These are phyloP conservation scores for Pterostichus niger DNA, from an alignment of 2,888 invertebrate genomes.

Conservation along the genomic window DNA sequence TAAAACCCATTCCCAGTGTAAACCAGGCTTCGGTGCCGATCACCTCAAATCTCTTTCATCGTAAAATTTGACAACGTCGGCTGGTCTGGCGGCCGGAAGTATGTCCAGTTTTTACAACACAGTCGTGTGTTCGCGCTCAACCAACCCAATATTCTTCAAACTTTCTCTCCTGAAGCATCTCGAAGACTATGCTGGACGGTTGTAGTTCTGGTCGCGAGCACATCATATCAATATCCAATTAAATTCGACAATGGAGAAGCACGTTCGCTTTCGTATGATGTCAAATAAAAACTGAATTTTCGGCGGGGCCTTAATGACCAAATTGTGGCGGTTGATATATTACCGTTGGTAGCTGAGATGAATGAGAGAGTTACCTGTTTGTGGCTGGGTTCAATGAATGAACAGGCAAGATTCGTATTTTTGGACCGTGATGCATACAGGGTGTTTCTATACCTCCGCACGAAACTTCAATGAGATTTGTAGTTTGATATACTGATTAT, in stretches of 20 bases:
- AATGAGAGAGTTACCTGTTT: constrained; percentile 11
- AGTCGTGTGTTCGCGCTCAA: constrained; percentile 53
- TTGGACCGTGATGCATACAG: too few relatives aligned
- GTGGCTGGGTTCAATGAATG: constrained; percentile 1
- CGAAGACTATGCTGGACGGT: not conserved
- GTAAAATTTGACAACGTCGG: constrained; percentile 58
- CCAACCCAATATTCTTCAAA: not conserved
- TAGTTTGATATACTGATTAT: too few relatives aligned
- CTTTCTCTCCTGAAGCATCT: not conserved
- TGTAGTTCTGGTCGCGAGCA: constrained; percentile 23
- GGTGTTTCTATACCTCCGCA: too few relatives aligned
- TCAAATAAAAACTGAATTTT: constrained; percentile 50
- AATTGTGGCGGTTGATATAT: constrained; percentile 57
- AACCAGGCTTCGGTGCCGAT: constrained; percentile 51
- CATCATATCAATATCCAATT: constrained; percentile 66
- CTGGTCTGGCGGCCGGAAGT: constrained; percentile 59
- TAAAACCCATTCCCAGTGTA: constrained; percentile 7
- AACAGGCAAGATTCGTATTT: too few relatives aligned
- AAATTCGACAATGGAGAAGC: constrained; percentile 55
- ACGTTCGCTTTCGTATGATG: constrained; percentile 56
- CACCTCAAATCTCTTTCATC: constrained; percentile 42
- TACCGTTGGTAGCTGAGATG: constrained; percentile 46
- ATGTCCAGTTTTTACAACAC: constrained; percentile 60
- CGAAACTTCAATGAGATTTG: too few relatives aligned
- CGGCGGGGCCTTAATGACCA: constrained; percentile 55